phyloP scores from a whole-genome alignment of 2,888 invertebrate genomes.

The Notodonta ziczac region DNA sequence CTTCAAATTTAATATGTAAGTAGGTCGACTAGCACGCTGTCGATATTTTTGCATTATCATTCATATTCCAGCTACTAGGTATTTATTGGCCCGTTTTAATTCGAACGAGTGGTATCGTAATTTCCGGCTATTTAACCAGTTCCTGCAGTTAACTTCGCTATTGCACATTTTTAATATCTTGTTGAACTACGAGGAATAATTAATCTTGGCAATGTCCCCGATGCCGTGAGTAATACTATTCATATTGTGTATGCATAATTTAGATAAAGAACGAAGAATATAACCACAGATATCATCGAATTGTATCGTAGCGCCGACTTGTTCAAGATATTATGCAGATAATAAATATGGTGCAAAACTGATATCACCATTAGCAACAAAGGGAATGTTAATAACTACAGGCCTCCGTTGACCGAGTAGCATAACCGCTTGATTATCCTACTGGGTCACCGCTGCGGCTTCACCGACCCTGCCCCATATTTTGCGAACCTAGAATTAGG shows the following conservation, averaged over 20 bases:
- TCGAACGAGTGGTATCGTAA: conserved; percentile 19
- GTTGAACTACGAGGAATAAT: background rate
- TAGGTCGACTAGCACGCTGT: conserved; percentile 26
- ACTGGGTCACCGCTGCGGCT: conserved; percentile 46
- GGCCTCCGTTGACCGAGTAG: background rate
- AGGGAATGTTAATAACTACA: background rate
- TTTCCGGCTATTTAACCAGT: conserved; percentile 18
- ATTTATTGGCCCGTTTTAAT: conserved; percentile 6
- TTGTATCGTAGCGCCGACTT: too few species aligned
- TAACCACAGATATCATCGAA: background rate
- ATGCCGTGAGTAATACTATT: too few species aligned
- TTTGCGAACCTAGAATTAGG: conserved; percentile 50
- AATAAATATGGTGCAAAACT: background rate
- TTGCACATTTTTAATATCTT: background rate
- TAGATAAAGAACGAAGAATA: background rate
- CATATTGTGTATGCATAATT: background rate
- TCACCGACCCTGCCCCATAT: conserved; percentile 69
- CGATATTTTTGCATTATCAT: conserved; percentile 19
- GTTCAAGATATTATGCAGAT: too few species aligned
- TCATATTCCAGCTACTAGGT: conserved; percentile 20
- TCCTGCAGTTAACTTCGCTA: background rate
- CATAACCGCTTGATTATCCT: conserved; percentile 27
- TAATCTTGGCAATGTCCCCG: too few species aligned
- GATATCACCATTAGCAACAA: background rate
- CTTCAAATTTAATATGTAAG: conserved; percentile 26